These are phyloP conservation scores for Aquatica leii DNA, from an alignment of 2,888 invertebrate genomes.

Conservation along the genomic window DNA sequence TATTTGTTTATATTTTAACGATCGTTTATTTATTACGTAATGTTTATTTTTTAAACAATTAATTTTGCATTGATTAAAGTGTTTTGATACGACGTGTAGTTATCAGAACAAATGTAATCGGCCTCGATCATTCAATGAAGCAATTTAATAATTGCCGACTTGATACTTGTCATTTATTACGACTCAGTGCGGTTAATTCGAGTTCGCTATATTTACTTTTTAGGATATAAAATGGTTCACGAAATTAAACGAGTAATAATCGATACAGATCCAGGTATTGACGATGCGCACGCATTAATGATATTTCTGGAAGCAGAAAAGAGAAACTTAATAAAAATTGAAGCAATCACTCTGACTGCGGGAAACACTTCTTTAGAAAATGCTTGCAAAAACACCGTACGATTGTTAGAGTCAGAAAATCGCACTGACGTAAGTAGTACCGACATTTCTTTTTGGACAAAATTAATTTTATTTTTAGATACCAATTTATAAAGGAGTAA, in stretches of 20 bases:
- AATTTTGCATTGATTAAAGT: no score
- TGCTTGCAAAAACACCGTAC: conserved; percentile 72
- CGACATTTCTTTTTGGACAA: background rate
- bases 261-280: conserved; percentile 70
- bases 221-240: background rate
- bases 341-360: conserved; percentile 76
- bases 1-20: no score
- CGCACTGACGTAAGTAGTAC: conserved; percentile 66
- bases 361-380: conserved; percentile 77
- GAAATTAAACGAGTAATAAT: conserved; percentile 57
- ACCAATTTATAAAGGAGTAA: conserved; percentile 74
- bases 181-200: no score
- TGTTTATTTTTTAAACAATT: no score
- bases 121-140: no score
- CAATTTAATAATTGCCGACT: no score
- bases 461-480: conserved; percentile 62
- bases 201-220: background rate
- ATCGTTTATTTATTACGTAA: no score
- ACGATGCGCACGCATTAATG: conserved; percentile 70
- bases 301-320: conserved; percentile 65
- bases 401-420: conserved; percentile 68
- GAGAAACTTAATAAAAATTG: conserved; percentile 60
- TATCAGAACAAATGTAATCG: no score
- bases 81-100: no score
- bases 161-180: no score